Evolutionary conservation across 2,797 vertebrate genomes (phyloP).

Genomic region (Scyliorhinus canicula): DNA sequence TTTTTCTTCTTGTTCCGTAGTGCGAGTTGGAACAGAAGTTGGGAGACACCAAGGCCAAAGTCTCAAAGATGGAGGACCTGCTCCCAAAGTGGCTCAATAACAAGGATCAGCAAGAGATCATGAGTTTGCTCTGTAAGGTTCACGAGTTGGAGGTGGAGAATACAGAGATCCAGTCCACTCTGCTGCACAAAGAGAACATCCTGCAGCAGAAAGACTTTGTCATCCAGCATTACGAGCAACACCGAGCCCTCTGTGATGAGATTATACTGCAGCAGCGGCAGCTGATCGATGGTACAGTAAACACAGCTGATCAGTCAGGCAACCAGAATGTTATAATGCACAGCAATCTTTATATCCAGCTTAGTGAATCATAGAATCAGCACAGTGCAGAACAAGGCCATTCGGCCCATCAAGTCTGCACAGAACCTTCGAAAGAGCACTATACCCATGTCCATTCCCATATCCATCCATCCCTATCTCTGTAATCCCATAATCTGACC

Average conservation of each 20-base stretch:
- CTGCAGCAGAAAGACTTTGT: conserved; percentile 55
- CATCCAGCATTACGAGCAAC: conserved; percentile 52
- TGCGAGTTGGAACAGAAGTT: conserved; percentile 53
- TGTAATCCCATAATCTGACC: too few relatives aligned
- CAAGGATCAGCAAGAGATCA: conserved; percentile 55
- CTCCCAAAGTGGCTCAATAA: conserved; percentile 48
- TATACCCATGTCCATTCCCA: too few relatives aligned
- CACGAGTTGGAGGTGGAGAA: conserved; percentile 57
- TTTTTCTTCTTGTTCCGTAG: conserved; percentile 41
- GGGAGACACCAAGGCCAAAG: conserved; percentile 49
- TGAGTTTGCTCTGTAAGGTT: conserved; percentile 52
- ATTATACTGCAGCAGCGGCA: conserved; percentile 51
- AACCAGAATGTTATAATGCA: neutral
- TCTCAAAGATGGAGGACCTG: conserved; percentile 52
- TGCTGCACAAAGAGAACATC: conserved; percentile 46
- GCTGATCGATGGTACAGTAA: conserved; percentile 50
- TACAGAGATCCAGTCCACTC: conserved; percentile 48
- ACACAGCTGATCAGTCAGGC: neutral
- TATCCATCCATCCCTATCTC: too few relatives aligned
- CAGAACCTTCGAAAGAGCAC: too few relatives aligned
- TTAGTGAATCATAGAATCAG: too few relatives aligned
- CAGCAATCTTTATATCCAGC: neutral
- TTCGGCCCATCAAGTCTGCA: too few relatives aligned
- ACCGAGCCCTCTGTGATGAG: conserved; percentile 49
- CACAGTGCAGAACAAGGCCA: too few relatives aligned